A percentile compares a stretch with the other conserved stretches of the same genome.
phyloP scores from a whole-genome alignment of 1,140 invertebrate species.

The Drosophila eugracilis region DNA sequence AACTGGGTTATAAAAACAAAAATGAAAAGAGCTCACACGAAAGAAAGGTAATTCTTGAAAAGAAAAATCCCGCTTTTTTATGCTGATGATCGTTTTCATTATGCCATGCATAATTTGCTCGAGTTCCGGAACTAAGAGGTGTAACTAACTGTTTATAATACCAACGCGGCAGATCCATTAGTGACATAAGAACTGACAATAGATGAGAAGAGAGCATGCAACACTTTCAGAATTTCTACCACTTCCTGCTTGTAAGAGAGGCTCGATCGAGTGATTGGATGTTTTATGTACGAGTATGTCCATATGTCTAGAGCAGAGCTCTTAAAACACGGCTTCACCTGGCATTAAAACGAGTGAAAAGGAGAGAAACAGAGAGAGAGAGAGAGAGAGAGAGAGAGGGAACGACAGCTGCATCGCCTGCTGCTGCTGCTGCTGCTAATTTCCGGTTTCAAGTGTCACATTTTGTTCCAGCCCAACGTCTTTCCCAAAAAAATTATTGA shows the following conservation, averaged over 20 bases:
- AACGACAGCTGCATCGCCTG: conserved; percentile 64
- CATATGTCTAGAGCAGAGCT: too few species aligned
- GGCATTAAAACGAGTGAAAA: conserved; percentile 1
- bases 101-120: conserved; percentile 12
- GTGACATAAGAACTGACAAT: conserved; percentile 25
- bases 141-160: conserved; percentile 40
- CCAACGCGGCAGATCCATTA: conserved; percentile 16
- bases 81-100: conserved; percentile 8
- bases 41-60: too few species aligned
- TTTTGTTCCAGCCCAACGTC: conserved; percentile 16
- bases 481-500: conserved; percentile 68
- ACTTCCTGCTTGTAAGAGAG: conserved; percentile 35
- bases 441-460: conserved; percentile 81
- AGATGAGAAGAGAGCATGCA: conserved; percentile 9
- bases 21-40: too few species aligned
- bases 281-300: neutral
- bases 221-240: conserved; percentile 2
- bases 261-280: neutral
- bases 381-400: conserved; percentile 21
- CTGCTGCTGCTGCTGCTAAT: conserved; percentile 67
- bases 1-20: conserved; percentile 3
- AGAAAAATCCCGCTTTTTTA: neutral
- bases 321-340: conserved; percentile 21
- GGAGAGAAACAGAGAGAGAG: neutral
- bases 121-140: conserved; percentile 46